Evolutionary conservation across 2,113 vertebrate genomes (phyloP), one percentile per base, ranked within the genome.

Genomic region (Cepphus grylle): DNA sequence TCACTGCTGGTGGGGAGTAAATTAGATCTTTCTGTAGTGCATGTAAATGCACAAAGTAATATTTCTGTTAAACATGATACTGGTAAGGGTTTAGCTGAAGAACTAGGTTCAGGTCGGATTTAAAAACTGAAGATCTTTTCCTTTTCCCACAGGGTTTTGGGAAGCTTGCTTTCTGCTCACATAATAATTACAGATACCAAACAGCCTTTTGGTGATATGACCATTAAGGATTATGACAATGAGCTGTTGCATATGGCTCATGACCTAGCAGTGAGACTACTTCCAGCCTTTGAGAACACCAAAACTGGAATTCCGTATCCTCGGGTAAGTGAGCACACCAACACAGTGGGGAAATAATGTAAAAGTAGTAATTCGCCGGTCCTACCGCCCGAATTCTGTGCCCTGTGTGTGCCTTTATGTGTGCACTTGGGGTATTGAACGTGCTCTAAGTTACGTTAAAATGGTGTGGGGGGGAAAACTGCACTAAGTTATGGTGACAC

Each of bases 201-300:
- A 81, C 99, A 99, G 95, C 99, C 99, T 21, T 99, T 99, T 90
- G 99, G 99, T 18, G 98, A 99, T 34, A 98, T 99, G 97, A 98
- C 92, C 53, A 97, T 99, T 23, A 98, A 99, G 91, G 99, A 98
- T 86, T 99, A 99, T 9, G 99, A 99, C 86, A 98, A 99, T 13
- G 99, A 99, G 55, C 97, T 99, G 66, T 79, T 99, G 85, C 99
- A 99, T 62, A 97, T 99, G 98, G 99, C 99, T 23, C 99, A 98
- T 12, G 99, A 99, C 97, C 95, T 99, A 66, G 99, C 99, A 5
- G 99, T 99, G 76, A 98, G 99, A 63, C 98, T 99, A 19, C 98
- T 99, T 5, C 99, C 99, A 11, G 99, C 99, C 90, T 99, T 99
- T 67, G 99, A 99, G 95, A 99, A 99, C 98, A 99, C 99, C 92